A percentile compares a stretch with the other conserved stretches of the same genome.
Evolutionary conservation across 1,140 invertebrate species (phyloP).

Genomic region (Cyclina sinensis): DNA sequence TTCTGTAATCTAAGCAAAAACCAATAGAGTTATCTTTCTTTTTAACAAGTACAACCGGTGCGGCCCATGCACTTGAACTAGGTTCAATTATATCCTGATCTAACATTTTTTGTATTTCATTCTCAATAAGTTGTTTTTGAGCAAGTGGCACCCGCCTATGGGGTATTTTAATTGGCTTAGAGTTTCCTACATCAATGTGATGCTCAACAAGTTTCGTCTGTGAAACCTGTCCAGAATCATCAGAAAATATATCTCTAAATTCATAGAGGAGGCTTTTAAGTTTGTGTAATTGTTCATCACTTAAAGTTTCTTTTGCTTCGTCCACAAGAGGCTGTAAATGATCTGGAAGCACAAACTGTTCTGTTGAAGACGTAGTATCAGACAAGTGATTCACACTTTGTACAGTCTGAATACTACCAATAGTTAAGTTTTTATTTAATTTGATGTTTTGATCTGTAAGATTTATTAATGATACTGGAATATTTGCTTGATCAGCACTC

Average conservation of each 20-base stretch:
- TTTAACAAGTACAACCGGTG: constrained; percentile 49
- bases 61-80: constrained; percentile 74
- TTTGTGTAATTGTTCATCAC: background rate
- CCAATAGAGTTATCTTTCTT: background rate
- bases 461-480: constrained; percentile 41
- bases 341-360: background rate
- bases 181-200: constrained; percentile 55
- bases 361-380: background rate
- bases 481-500: background rate
- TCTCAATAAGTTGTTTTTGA: constrained; percentile 30
- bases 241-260: constrained; percentile 31
- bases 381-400: background rate
- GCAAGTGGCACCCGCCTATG: constrained; percentile 33
- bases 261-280: background rate
- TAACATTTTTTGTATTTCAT: constrained; percentile 67
- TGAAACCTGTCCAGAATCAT: background rate
- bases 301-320: background rate
- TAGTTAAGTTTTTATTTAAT: constrained; percentile 7
- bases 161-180: constrained; percentile 52
- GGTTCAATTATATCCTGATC: constrained; percentile 73
- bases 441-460: constrained; percentile 11
- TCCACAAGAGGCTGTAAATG: too few relatives aligned
- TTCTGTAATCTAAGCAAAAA: constrained; percentile 2
- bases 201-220: constrained; percentile 43
- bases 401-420: constrained; percentile 4